These are phyloP conservation scores for Phalera bucephala DNA, from an alignment of 2,888 invertebrate species.

Conservation along the genomic window DNA sequence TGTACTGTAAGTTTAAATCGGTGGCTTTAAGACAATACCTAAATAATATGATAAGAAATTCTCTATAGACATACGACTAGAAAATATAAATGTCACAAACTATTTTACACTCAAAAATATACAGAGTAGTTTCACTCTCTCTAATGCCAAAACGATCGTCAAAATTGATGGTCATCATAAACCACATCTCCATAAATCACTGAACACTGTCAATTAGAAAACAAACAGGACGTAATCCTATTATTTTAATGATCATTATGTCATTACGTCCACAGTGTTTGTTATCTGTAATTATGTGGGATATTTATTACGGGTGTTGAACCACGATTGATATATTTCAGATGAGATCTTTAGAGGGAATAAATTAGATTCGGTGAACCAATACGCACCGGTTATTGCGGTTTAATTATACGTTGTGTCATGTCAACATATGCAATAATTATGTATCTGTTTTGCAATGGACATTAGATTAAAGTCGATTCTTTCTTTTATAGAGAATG, in stretches of 20 bases:
- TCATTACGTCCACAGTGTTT: slow-evolving; percentile 6
- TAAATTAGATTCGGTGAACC: slow-evolving; percentile 14
- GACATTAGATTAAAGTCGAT: slow-evolving; percentile 5
- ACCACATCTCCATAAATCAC: slow-evolving; percentile 27
- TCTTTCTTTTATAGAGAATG: neutral
- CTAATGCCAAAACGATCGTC: too few species aligned
- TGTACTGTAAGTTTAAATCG: too few species aligned
- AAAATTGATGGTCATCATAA: slow-evolving; percentile 6
- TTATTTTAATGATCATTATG: slow-evolving; percentile 34
- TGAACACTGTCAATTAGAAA: slow-evolving; percentile 16
- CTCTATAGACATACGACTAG: too few species aligned
- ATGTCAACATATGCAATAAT: slow-evolving; percentile 6
- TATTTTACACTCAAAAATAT: too few species aligned
- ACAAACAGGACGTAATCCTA: slow-evolving; percentile 22
- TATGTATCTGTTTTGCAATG: slow-evolving; percentile 3
- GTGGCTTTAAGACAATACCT: too few species aligned
- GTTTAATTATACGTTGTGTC: slow-evolving; percentile 10
- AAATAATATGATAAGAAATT: too few species aligned
- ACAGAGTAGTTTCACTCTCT: too few species aligned
- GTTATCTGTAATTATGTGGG: slow-evolving; percentile 15
- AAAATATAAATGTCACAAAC: too few species aligned
- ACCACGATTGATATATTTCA: slow-evolving; percentile 10
- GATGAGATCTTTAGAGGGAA: slow-evolving; percentile 9
- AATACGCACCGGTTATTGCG: slow-evolving; percentile 8
- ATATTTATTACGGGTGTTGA: slow-evolving; percentile 19